Percentiles rank a stretch among this genome's conserved stretches.
Conservation (phyloP, 2,113 vertebrate species). For the Chaetura pelagica region DNA sequence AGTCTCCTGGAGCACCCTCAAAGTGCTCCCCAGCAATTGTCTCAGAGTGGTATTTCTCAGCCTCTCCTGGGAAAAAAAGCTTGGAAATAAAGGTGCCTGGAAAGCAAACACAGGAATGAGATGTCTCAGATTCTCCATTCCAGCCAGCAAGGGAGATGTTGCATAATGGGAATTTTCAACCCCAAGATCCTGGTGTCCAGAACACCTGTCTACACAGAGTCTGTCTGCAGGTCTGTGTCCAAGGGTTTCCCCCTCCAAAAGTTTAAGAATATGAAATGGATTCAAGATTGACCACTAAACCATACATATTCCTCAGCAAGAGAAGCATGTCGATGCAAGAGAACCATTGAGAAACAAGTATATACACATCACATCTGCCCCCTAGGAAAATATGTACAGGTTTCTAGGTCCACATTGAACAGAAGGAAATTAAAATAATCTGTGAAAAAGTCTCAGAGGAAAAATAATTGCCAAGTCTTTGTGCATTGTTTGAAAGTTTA, state of each 20-base stretch:
- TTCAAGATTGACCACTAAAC: conserved; percentile 61
- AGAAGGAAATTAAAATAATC: neutral
- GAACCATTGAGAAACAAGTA: neutral
- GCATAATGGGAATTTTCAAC: neutral
- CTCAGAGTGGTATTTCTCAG: neutral
- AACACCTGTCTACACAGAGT: neutral
- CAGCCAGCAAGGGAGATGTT: neutral
- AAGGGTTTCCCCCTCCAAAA: neutral
- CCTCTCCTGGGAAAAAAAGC: neutral
- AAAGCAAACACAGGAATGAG: neutral
- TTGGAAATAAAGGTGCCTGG: neutral
- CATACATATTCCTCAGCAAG: neutral
- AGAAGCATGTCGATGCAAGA: conserved; percentile 19
- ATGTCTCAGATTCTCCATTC: neutral
- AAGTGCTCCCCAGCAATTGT: neutral
- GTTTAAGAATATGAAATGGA: conserved; percentile 54
- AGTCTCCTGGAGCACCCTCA: neutral
- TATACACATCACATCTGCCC: neutral
- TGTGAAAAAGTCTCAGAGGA: neutral
- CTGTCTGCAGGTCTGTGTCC: neutral
- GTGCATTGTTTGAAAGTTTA: conserved; percentile 15
- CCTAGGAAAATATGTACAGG: neutral
- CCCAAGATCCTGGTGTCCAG: neutral
- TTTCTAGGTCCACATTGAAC: neutral
- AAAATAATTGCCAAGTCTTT: neutral